These are phyloP conservation scores for Melolontha melolontha DNA, from an alignment of 2,888 invertebrate genomes.

Conservation along the genomic window DNA sequence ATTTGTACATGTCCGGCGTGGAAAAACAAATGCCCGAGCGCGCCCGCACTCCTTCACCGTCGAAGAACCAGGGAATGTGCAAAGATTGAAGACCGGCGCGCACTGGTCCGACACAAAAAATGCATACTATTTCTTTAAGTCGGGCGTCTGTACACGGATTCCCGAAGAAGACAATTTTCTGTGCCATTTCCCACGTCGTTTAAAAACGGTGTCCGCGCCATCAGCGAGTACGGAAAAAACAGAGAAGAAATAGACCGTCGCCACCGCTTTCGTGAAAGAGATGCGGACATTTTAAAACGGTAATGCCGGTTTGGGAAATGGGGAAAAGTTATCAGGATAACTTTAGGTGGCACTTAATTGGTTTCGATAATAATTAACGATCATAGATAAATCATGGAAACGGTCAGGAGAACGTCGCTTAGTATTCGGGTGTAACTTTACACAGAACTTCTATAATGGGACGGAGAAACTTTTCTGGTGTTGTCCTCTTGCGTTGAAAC, in stretches of 20 bases:
- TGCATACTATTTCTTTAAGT: conserved; percentile 60
- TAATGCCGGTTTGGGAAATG: conserved; percentile 39
- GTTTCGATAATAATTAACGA: conserved; percentile 65
- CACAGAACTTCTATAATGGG: conserved; percentile 14
- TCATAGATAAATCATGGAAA: conserved; percentile 62
- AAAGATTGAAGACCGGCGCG: conserved; percentile 62
- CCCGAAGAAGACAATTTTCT: conserved; percentile 66
- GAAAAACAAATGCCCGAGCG: conserved; percentile 59
- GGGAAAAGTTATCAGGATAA: conserved; percentile 53
- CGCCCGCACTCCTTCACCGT: conserved; percentile 50
- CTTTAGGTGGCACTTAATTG: conserved; percentile 64
- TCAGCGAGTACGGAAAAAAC: conserved; percentile 3
- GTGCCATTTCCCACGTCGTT: conserved; percentile 66
- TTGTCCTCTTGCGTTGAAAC: too few relatives aligned
- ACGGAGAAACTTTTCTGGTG: conserved; percentile 13
- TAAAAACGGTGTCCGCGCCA: conserved; percentile 48
- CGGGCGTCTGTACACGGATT: conserved; percentile 30
- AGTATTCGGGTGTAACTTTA: conserved; percentile 2
- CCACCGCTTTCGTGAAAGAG: conserved; percentile 1
- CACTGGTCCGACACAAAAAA: conserved; percentile 62
- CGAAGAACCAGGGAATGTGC: conserved; percentile 63
- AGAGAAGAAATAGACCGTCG: conserved; percentile 1
- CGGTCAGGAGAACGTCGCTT: conserved; percentile 53
- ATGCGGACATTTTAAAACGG: conserved; percentile 28
- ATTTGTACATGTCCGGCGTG: conserved; percentile 65